Conservation (phyloP, 2,797 vertebrate genomes). For the Molossus alvarezi region DNA sequence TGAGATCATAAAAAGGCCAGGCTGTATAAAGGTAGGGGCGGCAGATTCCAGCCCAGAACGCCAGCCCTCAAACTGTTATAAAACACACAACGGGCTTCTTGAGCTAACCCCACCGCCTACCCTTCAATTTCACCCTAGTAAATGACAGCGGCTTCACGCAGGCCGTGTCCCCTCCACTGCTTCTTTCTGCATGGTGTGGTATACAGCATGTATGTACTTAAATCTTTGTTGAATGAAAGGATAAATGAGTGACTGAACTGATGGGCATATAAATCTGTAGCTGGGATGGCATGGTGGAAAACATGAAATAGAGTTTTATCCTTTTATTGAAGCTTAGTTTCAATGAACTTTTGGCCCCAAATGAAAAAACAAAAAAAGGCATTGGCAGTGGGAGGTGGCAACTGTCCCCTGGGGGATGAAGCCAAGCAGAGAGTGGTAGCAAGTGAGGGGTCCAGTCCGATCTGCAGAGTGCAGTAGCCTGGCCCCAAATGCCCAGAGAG, state of each 20-base stretch:
- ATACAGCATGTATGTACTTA: neutral
- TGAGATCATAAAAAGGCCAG: constrained; percentile 62
- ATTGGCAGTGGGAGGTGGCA: constrained; percentile 82
- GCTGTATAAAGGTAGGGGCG: constrained; percentile 5
- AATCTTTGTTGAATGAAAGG: neutral
- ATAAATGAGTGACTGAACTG: neutral
- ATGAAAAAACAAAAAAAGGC: neutral
- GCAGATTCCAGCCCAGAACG: neutral
- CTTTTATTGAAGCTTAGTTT: constrained; percentile 80
- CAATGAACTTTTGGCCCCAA: constrained; percentile 83
- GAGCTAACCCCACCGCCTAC: neutral
- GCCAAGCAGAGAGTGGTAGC: constrained; percentile 13
- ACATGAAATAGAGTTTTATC: constrained; percentile 27
- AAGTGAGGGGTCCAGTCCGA: neutral
- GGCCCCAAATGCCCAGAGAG: neutral
- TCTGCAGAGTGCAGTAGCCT: neutral
- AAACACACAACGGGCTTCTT: neutral
- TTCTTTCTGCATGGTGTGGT: neutral
- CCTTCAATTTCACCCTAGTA: neutral
- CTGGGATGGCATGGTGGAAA: neutral
- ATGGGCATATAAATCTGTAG: neutral
- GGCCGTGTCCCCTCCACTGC: fast-evolving
- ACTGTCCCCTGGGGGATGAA: constrained; percentile 18
- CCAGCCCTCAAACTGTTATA: neutral
- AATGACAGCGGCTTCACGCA: neutral